Percentiles rank a stretch among this genome's conserved stretches.
phyloP scores from a whole-genome alignment of 2,888 invertebrate species.

The Parnassius mnemosyne region DNA sequence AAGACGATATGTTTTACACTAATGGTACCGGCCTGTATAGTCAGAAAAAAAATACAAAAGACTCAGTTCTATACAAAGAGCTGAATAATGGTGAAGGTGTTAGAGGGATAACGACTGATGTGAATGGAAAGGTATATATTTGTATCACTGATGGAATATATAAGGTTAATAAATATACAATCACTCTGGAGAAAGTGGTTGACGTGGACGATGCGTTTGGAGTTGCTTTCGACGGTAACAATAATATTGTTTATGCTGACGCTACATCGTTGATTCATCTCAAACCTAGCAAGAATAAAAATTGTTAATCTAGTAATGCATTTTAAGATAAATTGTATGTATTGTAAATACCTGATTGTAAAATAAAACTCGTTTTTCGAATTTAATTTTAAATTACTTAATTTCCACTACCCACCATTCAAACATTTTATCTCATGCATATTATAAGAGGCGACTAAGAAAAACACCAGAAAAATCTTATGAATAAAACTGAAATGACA shows the following conservation, averaged over 20 bases:
- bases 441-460: too few species aligned
- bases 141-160: constrained; percentile 57
- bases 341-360: too few species aligned
- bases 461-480: too few species aligned
- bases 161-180: constrained; percentile 40
- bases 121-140: constrained; percentile 48
- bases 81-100: constrained; percentile 33
- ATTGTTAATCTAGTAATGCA: constrained; percentile 3
- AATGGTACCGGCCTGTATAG: constrained; percentile 58
- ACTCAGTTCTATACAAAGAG: constrained; percentile 42
- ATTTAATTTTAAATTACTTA: too few species aligned
- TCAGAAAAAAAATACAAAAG: constrained; percentile 53
- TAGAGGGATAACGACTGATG: constrained; percentile 53
- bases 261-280: constrained; percentile 40
- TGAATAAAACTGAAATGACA: too few species aligned
- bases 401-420: too few species aligned
- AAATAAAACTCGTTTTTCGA: too few species aligned
- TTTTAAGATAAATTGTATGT: too few species aligned
- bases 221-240: constrained; percentile 58
- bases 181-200: constrained; percentile 42
- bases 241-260: constrained; percentile 61
- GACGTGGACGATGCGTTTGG: constrained; percentile 57
- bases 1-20: constrained; percentile 52
- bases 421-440: too few species aligned
- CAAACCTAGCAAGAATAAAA: constrained; percentile 23